Percentiles rank a stretch among this genome's conserved stretches.
Evolutionary conservation across 2,888 invertebrate species (phyloP).

Genomic region (Hoplodrina blanda): DNA sequence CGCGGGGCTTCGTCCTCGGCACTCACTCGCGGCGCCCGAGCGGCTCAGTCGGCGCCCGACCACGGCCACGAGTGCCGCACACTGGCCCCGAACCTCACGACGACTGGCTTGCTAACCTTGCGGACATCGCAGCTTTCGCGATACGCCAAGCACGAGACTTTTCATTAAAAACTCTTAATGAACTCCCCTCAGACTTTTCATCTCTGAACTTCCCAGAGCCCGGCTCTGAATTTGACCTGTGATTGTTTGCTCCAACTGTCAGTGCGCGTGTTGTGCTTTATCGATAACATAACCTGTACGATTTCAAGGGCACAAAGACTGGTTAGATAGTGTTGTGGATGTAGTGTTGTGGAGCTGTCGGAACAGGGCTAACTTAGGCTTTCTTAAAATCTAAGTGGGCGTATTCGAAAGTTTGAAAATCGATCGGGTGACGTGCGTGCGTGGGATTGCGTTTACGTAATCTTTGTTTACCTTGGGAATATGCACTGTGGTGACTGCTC

Average conservation of each 20-base stretch:
- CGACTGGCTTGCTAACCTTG: slow-evolving; percentile 77
- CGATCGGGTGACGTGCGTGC: slow-evolving; percentile 90
- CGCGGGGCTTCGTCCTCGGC: slow-evolving; percentile 81
- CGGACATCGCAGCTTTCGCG: slow-evolving; percentile 76
- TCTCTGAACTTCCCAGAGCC: slow-evolving; percentile 72
- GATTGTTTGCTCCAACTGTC: slow-evolving; percentile 88
- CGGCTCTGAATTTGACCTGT: slow-evolving; percentile 86
- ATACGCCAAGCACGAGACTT: slow-evolving; percentile 68
- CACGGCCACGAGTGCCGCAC: slow-evolving; percentile 71
- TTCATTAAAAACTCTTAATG: slow-evolving; percentile 65
- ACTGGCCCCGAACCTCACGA: slow-evolving; percentile 73
- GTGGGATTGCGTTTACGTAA: slow-evolving; percentile 90
- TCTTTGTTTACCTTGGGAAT: slow-evolving; percentile 90
- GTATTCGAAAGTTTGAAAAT: slow-evolving; percentile 90
- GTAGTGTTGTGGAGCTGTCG: slow-evolving; percentile 78
- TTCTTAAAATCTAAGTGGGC: slow-evolving; percentile 86
- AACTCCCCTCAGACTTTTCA: slow-evolving; percentile 71
- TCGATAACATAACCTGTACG: slow-evolving; percentile 90
- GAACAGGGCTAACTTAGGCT: slow-evolving; percentile 77
- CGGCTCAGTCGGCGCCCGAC: slow-evolving; percentile 83
- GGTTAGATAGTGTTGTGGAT: slow-evolving; percentile 81
- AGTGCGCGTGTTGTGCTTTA: slow-evolving; percentile 90
- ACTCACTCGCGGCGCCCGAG: slow-evolving; percentile 82
- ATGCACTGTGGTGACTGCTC: slow-evolving; percentile 84
- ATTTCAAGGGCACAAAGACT: slow-evolving; percentile 87